Evolutionary conservation across 2,888 invertebrate genomes (phyloP), one percentile per base, ranked within the genome.

Genomic region (Lasioglossum leucozonium): DNA sequence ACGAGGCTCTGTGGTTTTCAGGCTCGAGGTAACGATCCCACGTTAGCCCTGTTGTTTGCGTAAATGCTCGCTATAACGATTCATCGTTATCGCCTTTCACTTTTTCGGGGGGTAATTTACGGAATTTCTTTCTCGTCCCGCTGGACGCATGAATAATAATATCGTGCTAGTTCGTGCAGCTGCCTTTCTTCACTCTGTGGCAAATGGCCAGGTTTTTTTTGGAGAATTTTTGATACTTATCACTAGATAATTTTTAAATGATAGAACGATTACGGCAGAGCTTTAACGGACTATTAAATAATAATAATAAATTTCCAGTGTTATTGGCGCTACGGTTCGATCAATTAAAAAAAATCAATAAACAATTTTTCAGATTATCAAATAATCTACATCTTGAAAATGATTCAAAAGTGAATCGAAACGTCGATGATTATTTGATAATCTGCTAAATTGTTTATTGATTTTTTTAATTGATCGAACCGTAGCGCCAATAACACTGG

Each of bases 31-130:
- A 34, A 62, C 62, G 62, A 62, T 62, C 62, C 62, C 62, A 62
- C 62, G 62, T 62, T 62, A 44, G 16, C 44, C 16, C 44, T 16
- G 42, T 40, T 40, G 42, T 42, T 37, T 26, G 71, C 37, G n/a
- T 13, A 71, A 42, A 62, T 62, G 62, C 62, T 62, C 30, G 30
- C 62, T 62, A 30, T 62, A 62, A 62, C 62, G 62, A 30, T 62
- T 16, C 30, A 30, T 62, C 62, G 62, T 62, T 62, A 62, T 62
- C 30, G 62, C 62, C 62, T 62, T 16, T 34, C 30, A 62, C 62
- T 34, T 34, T 55, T 30, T 34, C 40, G 26, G 13, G 62, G 26
- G 10, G 18, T 58, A 13, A 26, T 26, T 26, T 26, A 8, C 30
- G 62, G 18, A 3, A 6, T 30, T 8, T 62, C 62, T 62, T 18